Evolutionary conservation across 2,113 vertebrate species (phyloP).

Genomic region (Pitta sordida): DNA sequence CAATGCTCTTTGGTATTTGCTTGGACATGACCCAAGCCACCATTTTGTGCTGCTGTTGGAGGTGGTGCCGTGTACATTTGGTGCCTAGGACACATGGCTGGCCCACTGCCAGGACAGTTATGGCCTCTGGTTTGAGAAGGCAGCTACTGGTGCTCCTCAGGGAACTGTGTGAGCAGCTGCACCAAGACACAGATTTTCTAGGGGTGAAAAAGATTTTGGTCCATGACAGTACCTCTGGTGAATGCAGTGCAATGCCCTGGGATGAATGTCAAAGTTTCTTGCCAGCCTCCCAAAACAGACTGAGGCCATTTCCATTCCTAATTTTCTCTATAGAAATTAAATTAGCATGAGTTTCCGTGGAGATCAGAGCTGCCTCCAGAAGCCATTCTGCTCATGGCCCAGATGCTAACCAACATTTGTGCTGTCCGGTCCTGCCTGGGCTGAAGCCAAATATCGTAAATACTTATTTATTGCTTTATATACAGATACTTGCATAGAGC

Average conservation of each 20-base stretch:
- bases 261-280: not conserved
- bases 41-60: not conserved
- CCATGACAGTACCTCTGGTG: not conserved
- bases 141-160: not conserved
- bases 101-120: not conserved
- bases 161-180: not conserved
- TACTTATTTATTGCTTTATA: not conserved
- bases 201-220: not conserved
- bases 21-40: not conserved
- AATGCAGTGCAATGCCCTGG: not conserved
- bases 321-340: not conserved
- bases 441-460: not conserved
- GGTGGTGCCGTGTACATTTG: accelerated
- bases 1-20: not conserved
- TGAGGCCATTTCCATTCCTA: not conserved
- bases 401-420: not conserved
- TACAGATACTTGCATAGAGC: not conserved
- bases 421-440: not conserved
- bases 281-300: not conserved
- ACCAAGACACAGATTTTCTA: not conserved
- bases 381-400: not conserved
- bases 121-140: not conserved
- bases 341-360: not conserved
- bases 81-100: not conserved
- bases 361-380: not conserved